phyloP scores from a whole-genome alignment of 2,888 invertebrate species.

The Hofmannophila pseudospretella region DNA sequence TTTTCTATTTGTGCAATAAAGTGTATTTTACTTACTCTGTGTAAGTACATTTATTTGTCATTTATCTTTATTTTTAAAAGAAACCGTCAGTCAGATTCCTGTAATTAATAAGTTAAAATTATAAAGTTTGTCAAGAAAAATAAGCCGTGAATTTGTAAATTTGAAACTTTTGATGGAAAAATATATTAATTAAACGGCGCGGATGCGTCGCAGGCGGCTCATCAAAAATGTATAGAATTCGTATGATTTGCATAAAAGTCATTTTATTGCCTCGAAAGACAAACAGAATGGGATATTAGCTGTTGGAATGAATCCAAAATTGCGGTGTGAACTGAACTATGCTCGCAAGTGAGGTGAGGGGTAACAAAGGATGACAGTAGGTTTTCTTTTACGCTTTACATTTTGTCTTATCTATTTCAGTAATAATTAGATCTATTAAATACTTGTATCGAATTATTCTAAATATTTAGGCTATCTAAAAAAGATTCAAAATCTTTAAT shows the following conservation, averaged over 20 bases:
- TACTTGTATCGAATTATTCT: too few relatives aligned
- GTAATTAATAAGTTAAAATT: conserved; percentile 11
- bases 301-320: conserved; percentile 63
- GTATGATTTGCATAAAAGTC: conserved; percentile 78
- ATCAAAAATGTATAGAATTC: conserved; percentile 79
- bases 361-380: too few relatives aligned
- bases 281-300: conserved; percentile 76
- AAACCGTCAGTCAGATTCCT: too few relatives aligned
- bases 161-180: conserved; percentile 66
- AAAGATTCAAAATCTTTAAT: too few relatives aligned
- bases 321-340: conserved; percentile 35
- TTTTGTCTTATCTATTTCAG: background rate
- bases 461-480: too few relatives aligned
- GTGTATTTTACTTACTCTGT: too few relatives aligned
- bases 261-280: conserved; percentile 77
- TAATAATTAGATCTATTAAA: too few relatives aligned
- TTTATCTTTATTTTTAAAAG: too few relatives aligned
- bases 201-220: conserved; percentile 62
- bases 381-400: too few relatives aligned
- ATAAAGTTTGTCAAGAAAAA: conserved; percentile 24
- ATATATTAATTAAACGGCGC: conserved; percentile 70
- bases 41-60: too few relatives aligned
- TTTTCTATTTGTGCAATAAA: too few relatives aligned
- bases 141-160: conserved; percentile 40
- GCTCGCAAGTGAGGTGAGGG: background rate